Base-by-base conservation (phyloP, 2,797 vertebrate species). In the Leuciscus waleckii region DNA sequence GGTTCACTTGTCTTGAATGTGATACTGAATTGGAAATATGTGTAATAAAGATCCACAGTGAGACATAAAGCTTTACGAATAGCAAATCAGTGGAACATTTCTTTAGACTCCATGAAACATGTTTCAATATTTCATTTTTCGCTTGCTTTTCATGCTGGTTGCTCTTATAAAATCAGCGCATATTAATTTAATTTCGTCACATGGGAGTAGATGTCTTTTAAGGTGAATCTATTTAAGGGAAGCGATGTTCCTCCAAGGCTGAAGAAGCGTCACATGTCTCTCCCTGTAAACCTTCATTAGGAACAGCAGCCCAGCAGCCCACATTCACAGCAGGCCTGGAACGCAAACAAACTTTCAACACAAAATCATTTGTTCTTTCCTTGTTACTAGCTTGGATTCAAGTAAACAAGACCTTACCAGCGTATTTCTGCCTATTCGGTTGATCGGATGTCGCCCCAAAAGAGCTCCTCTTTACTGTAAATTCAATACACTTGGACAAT, bases 201-300 rank as follows among this genome's bases (percentile, higher is more conserved):
- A 83, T 58, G 77, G 67, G 83, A 85, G 58, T 63, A 63, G 23
- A 74, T 81, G 83, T 87, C 81, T 90, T 88, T 82, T 83, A 88
- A 87, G 89, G 85, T 85, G 77, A 90, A 84, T 84, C 87, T 90
- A 88, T 88, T 85, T 88, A 85, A 85, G 84, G 85, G 58, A 78
- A 82, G 54, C 83, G 87, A 85, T 85, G 85, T 83, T 88, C 78
- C 82, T 80, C 54, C 81, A 74, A 77, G n/a, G 82, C 79, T 85
- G 61, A 41, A 69, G 79, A 74, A 41, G 68, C 63, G 63, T 79
- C 86, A 87, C 82, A 82, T 79, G 82, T 86, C 71, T 87, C 63
- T 84, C 76, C 76, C 73, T 83, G 63, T 67, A 86, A 82, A 70
- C 69, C 75, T 84, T 89, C 86, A 82, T 82, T 88, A 79, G 70